Percentiles rank a stretch among this genome's conserved stretches.
Conservation (phyloP, 2,888 invertebrate genomes). For the Drymonia ruficornis region DNA sequence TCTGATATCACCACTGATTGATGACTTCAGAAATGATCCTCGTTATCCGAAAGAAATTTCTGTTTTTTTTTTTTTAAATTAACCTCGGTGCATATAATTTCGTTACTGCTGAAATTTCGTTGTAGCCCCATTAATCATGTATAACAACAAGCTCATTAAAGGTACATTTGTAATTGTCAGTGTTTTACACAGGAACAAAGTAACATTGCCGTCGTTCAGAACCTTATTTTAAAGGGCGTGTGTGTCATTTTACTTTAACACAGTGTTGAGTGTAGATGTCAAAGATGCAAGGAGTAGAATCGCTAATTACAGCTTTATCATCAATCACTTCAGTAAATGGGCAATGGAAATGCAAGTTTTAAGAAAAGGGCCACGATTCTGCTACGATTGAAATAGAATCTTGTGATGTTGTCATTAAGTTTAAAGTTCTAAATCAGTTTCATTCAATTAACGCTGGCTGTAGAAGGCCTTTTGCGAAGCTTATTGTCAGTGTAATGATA, state of each 20-base stretch:
- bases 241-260: constrained; percentile 48
- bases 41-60: constrained; percentile 28
- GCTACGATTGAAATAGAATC: constrained; percentile 23
- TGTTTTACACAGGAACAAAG: constrained; percentile 41
- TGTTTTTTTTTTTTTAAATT: constrained; percentile 23
- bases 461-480: constrained; percentile 25
- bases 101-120: constrained; percentile 55
- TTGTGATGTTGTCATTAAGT: constrained; percentile 30
- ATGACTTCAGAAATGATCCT: constrained; percentile 38
- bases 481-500: constrained; percentile 36
- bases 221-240: constrained; percentile 47
- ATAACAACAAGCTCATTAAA: constrained; percentile 77
- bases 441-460: constrained; percentile 41
- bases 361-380: constrained; percentile 22
- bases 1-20: constrained; percentile 29
- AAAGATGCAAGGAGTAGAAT: constrained; percentile 56
- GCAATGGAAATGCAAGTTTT: constrained; percentile 40
- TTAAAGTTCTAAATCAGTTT: constrained; percentile 19
- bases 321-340: constrained; percentile 65
- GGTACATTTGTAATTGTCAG: constrained; percentile 77
- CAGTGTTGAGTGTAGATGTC: constrained; percentile 44
- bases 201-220: constrained; percentile 41
- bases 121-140: constrained; percentile 70
- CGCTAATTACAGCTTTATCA: constrained; percentile 73
- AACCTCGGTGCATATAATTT: constrained; percentile 36